Evolutionary conservation across 2,888 invertebrate genomes (phyloP).

Genomic region (Rhogogaster chlorosoma): DNA sequence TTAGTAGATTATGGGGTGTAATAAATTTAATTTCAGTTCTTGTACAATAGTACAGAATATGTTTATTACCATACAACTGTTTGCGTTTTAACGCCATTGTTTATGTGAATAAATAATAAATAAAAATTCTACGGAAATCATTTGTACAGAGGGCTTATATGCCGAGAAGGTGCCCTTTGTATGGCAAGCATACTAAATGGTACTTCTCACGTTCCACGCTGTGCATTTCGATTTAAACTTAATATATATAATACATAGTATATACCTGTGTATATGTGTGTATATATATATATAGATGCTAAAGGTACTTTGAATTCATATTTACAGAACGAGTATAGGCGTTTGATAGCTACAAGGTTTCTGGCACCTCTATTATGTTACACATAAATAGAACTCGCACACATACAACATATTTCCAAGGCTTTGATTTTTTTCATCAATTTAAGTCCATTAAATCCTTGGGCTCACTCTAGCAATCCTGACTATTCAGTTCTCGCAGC

Average conservation of each 20-base stretch:
- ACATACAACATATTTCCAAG: conserved; percentile 52
- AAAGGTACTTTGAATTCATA: conserved; percentile 57
- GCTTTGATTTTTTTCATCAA: conserved; percentile 47
- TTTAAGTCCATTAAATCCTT: conserved; percentile 71
- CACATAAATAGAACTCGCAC: conserved; percentile 53
- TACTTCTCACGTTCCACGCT: conserved; percentile 60
- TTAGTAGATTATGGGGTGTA: not conserved
- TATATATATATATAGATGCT: conserved; percentile 11
- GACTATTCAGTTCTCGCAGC: conserved; percentile 59
- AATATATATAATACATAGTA: conserved; percentile 51
- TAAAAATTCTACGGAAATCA: conserved; percentile 66
- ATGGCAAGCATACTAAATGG: conserved; percentile 46
- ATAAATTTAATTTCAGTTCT: conserved; percentile 51
- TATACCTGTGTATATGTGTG: conserved; percentile 61
- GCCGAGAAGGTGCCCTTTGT: conserved; percentile 54
- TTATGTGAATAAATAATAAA: conserved; percentile 75
- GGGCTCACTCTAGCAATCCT: conserved; percentile 69
- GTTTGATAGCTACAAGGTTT: conserved; percentile 57
- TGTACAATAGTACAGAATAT: conserved; percentile 74
- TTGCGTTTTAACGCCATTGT: conserved; percentile 67
- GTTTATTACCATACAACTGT: conserved; percentile 65
- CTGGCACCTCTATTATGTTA: conserved; percentile 60
- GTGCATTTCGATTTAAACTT: conserved; percentile 59
- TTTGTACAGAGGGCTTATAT: conserved; percentile 64
- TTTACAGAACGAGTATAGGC: conserved; percentile 66